Evolutionary conservation across 1,140 invertebrate species (phyloP), one percentile per base, ranked within the genome.

Genomic region (Drosophila setifemur): DNA sequence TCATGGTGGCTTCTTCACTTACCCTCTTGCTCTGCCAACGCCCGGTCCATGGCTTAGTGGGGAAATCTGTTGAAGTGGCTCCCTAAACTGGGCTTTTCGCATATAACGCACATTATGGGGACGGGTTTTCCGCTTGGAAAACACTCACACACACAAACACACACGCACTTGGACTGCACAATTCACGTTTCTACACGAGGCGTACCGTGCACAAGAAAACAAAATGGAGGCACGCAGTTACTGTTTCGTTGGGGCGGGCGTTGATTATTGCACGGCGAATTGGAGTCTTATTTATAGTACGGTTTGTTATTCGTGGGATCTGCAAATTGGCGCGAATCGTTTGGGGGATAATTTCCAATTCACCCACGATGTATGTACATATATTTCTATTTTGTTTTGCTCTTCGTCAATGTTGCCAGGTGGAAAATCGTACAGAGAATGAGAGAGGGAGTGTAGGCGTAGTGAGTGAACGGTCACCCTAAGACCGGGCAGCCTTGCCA

Each of bases 301-400:
- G n/a, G 29, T 31, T 31, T 31, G 3, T 1, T 28, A 12, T 18
- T 37, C 1, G 7, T 7, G 33, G 33, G 16, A 1, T 2, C 8
- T 37, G 33, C 33, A 31, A 61, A 26, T 63, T 63, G 61, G 61
- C 61, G 61, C 61, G 61, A 66, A 63, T 63, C 7, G 23, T n/a
- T 48, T 31, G n/a, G 35, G 61, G 57, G 23, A 66, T 29, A 39
- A 39, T 49, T 66, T 63, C 43, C 26, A 29, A 66, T 66, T 66
- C 31, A 48, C 43, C 18, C 33, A 54, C 25, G 18, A 23, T 12
- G 43, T n/a, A n/a, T 66, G 12, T 44, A 39, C 39, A 58, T 58
- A 37, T 52, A 26, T 58, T 60, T 35, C 53, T 6, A 61, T 58
- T 61, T 61, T 61, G 57, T 61, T 61, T 58, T 61, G 57, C 54